Base-by-base conservation (phyloP, 2,113 vertebrate genomes). In the Triplophysa dalaica region DNA sequence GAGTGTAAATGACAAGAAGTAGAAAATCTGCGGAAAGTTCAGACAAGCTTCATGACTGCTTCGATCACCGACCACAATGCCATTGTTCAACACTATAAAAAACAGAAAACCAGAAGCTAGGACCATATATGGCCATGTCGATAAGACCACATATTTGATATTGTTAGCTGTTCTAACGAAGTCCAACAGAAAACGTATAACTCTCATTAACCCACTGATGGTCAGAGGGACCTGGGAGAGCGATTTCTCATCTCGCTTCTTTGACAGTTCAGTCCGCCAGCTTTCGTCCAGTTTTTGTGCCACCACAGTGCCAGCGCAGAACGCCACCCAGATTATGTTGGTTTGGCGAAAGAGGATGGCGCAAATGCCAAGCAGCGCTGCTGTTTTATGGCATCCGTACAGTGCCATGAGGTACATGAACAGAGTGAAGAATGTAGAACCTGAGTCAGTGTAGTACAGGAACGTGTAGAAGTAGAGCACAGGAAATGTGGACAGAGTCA, bases 391-490 rank as follows among this genome's bases (percentile, higher is more conserved):
- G 85, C 95, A 95, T 82, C 95, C 94, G 63, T 98, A 95, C 70
- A 98, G 94, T 38, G 95, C 95, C 97, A 99, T 99, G 81, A 99
- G 92, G 87, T 99, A 99, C 8, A 95, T 88, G 88, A 98, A 98
- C 26, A 99, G 95, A 80, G 91, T 93, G 86, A 99, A 98, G 92
- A 99, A 99, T 5, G 95, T 94, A 8, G 97, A 96, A 26, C 98
- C 98, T 2, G 94, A 89, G 13, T 99, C 98, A 0, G 97, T 99
- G 87, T 99, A 99, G 90, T 99, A 99, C 29, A 99, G 94, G 84
- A 99, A 99, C 43, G 96, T 98, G 86, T 99, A 99, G 90, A 99
- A 99, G 89, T 98, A 98, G 70, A 98, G 94, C 8, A 94, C 95
- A 0, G 98, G 97, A 88, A 99, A 98, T 2, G 90, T 78, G 80